A percentile compares a stretch with the other conserved stretches of the same genome.
phyloP scores from a whole-genome alignment of 1,140 invertebrate species.

The Drosophila sproati region DNA sequence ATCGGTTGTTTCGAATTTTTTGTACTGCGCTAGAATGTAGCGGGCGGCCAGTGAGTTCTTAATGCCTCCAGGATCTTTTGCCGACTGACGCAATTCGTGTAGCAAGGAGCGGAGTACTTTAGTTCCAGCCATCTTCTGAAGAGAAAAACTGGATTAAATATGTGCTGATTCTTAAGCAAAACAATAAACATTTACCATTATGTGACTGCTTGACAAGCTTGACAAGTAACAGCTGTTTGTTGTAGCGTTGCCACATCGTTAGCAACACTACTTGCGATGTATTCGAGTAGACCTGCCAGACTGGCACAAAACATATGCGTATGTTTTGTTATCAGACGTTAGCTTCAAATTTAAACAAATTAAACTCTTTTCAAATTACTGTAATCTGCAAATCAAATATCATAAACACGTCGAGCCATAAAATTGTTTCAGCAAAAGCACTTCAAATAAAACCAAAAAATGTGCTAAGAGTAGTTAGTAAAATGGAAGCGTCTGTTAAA shows the following conservation, averaged over 20 bases:
- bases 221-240: constrained; percentile 22
- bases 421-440: no score
- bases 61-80: constrained; percentile 62
- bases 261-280: not conserved
- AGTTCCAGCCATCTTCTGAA: constrained; percentile 64
- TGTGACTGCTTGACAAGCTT: constrained; percentile 35
- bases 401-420: no score
- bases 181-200: constrained; percentile 32
- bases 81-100: constrained; percentile 67
- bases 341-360: no score
- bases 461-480: no score
- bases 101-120: constrained; percentile 74
- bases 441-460: no score
- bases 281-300: constrained; percentile 5
- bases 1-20: constrained; percentile 90
- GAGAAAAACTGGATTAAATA: not conserved
- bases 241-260: not conserved
- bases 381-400: no score
- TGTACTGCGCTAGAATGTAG: constrained; percentile 90
- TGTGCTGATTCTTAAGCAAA: not conserved
- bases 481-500: no score
- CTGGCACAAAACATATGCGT: not conserved
- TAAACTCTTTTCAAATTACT: no score
- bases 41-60: constrained; percentile 84
- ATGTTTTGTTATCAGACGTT: not conserved